Conservation (phyloP, 2,113 vertebrate genomes). For the Solea senegalensis region DNA sequence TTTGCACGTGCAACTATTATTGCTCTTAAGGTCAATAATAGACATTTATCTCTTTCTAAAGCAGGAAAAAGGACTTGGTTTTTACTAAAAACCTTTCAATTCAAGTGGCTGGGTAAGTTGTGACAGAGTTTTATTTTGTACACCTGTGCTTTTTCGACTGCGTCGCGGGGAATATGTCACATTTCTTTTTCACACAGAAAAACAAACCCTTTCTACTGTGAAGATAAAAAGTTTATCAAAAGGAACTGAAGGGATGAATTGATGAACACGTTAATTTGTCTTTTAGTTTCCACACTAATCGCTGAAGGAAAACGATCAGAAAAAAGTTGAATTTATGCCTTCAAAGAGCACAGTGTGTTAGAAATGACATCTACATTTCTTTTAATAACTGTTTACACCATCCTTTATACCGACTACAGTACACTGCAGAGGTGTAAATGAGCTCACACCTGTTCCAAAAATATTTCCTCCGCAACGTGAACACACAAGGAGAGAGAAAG, state of each 20-base stretch:
- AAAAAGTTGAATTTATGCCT: background rate
- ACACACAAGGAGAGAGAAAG: conserved; percentile 3
- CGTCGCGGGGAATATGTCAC: no score
- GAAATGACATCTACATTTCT: background rate
- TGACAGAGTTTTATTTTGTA: background rate
- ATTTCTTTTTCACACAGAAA: no score
- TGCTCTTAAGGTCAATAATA: no score
- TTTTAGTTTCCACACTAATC: background rate
- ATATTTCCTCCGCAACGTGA: conserved; percentile 5
- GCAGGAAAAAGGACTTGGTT: background rate
- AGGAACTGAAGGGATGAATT: background rate
- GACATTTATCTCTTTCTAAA: background rate
- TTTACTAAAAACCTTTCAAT: background rate
- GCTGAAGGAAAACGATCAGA: background rate
- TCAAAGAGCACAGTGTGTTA: background rate
- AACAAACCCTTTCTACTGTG: background rate
- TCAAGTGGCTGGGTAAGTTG: background rate
- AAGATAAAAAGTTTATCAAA: background rate
- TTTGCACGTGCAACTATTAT: no score
- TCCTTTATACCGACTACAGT: background rate
- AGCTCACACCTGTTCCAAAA: conserved; percentile 24
- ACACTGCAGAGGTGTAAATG: conserved; percentile 19
- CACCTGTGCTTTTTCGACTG: background rate
- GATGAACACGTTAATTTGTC: background rate
- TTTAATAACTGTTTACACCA: background rate